These are phyloP conservation scores for Scomber scombrus DNA, from an alignment of 2,113 vertebrate genomes.

Conservation along the genomic window DNA sequence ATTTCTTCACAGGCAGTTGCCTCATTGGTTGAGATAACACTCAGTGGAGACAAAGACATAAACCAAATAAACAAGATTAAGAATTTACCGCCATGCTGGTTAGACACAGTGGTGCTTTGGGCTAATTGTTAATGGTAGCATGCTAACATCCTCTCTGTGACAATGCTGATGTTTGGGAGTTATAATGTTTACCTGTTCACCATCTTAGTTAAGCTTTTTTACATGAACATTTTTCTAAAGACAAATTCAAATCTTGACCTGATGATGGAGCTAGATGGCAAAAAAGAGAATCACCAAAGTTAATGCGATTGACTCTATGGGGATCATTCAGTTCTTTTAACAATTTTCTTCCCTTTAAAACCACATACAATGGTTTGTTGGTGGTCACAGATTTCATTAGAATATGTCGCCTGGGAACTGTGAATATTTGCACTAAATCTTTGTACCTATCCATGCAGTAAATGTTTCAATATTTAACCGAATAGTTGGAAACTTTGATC, in stretches of 20 bases:
- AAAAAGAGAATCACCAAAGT: not conserved
- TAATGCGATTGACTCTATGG: not conserved
- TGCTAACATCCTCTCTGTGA: too few species aligned
- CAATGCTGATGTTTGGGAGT: too few species aligned
- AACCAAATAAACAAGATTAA: not conserved
- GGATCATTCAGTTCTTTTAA: not conserved
- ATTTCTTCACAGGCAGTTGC: constrained; percentile 5
- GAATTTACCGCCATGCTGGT: not conserved
- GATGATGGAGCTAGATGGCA: not conserved
- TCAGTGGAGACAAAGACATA: not conserved
- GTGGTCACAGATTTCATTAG: too few species aligned
- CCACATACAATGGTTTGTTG: too few species aligned
- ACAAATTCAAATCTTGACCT: not conserved
- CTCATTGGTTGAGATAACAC: not conserved
- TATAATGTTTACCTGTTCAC: too few species aligned
- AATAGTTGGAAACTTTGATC: not conserved
- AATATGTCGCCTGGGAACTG: too few species aligned
- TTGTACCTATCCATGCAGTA: not conserved
- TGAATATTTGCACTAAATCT: not conserved
- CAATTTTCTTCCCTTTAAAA: too few species aligned
- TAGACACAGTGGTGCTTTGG: not conserved
- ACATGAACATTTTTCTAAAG: too few species aligned
- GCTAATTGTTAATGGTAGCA: not conserved
- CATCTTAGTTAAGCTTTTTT: too few species aligned
- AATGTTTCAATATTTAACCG: not conserved